These are phyloP conservation scores for Eira barbara DNA, from an alignment of 2,113 vertebrate species.

Conservation along the genomic window DNA sequence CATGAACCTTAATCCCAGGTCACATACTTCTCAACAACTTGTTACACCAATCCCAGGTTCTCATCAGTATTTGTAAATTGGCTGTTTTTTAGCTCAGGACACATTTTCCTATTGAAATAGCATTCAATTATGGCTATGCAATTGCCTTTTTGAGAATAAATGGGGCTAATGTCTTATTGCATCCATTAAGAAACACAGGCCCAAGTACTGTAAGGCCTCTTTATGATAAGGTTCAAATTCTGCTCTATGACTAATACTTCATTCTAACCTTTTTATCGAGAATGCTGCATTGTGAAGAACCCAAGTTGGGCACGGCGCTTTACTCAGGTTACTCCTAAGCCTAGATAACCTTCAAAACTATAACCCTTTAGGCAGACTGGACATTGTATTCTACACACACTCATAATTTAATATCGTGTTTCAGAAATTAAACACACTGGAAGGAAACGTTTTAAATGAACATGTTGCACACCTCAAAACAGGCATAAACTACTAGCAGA, in stretches of 20 bases:
- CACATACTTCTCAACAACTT: neutral
- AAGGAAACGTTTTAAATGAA: neutral
- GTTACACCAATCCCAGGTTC: neutral
- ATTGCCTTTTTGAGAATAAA: neutral
- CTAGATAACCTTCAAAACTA: neutral
- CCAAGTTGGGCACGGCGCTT: rapidly evolving
- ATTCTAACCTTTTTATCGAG: neutral
- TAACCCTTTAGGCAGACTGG: too few species aligned
- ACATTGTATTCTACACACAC: neutral
- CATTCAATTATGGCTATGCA: neutral
- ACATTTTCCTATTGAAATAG: neutral
- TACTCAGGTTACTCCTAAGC: neutral
- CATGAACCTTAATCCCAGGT: neutral
- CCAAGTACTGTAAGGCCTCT: neutral
- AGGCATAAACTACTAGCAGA: neutral
- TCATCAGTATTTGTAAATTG: neutral
- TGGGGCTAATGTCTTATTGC: rapidly evolving
- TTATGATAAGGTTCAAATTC: neutral
- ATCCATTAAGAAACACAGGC: neutral
- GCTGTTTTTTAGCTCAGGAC: neutral
- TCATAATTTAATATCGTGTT: too few species aligned
- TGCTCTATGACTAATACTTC: rapidly evolving
- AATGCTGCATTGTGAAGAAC: neutral
- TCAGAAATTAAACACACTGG: neutral
- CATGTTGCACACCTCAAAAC: neutral